Evolutionary conservation across 2,888 invertebrate genomes (phyloP).

Genomic region (Penaeus monodon): DNA sequence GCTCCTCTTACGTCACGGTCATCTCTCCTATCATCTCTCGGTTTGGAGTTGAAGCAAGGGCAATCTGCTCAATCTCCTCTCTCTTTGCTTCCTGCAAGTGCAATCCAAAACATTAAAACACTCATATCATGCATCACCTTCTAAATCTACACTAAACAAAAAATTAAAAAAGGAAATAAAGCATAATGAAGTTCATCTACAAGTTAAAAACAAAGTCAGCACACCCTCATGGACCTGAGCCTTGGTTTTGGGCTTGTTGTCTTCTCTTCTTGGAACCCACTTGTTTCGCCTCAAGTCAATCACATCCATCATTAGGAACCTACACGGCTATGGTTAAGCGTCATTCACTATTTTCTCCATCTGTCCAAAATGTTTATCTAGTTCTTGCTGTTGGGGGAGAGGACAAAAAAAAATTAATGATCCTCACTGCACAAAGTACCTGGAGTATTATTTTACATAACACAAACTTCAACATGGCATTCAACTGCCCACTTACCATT

Average conservation of each 20-base stretch:
- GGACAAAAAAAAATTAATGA: neutral
- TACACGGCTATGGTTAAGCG: constrained; percentile 74
- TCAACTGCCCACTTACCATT: constrained; percentile 68
- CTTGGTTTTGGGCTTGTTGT: constrained; percentile 92
- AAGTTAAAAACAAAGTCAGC: neutral
- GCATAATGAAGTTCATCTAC: no score
- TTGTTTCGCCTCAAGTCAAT: constrained; percentile 85
- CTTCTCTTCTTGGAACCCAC: constrained; percentile 89
- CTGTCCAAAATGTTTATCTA: constrained; percentile 76
- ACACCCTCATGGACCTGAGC: constrained; percentile 85
- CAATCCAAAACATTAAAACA: neutral
- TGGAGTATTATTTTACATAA: neutral
- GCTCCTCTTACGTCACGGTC: constrained; percentile 44
- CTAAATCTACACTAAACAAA: no score
- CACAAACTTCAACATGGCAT: no score
- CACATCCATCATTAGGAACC: constrained; percentile 88
- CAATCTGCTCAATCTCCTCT: constrained; percentile 57
- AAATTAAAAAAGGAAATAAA: no score
- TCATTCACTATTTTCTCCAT: constrained; percentile 80
- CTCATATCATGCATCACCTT: no score
- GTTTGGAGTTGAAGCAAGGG: constrained; percentile 34
- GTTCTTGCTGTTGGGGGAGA: constrained; percentile 67
- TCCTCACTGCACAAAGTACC: neutral
- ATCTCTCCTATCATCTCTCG: constrained; percentile 45
- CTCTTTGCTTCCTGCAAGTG: constrained; percentile 50